phyloP scores from a whole-genome alignment of 2,797 vertebrate species.

The Argentina silus region DNA sequence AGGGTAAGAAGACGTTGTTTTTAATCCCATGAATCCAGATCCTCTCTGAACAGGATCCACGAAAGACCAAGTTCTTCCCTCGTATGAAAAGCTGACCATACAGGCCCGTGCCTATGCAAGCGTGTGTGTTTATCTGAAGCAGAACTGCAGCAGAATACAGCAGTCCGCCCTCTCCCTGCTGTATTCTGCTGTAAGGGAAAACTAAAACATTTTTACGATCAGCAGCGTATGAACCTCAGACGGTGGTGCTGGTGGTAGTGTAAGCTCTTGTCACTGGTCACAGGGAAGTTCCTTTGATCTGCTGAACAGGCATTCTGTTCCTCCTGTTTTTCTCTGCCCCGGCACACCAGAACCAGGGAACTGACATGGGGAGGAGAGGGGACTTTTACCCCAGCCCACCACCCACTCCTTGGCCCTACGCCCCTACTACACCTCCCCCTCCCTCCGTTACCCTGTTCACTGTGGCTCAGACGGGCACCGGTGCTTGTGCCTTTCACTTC shows the following conservation, averaged over 20 bases:
- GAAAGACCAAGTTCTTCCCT: background rate
- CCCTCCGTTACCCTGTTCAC: constrained; percentile 43
- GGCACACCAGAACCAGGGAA: constrained; percentile 33
- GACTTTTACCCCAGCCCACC: constrained; percentile 67
- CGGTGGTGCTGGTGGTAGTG: constrained; percentile 44
- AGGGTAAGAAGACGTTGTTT: constrained; percentile 4
- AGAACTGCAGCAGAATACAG: no score
- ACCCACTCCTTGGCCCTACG: constrained; percentile 43
- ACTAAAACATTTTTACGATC: background rate
- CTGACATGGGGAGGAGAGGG: constrained; percentile 51
- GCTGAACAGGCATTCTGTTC: constrained; percentile 66
- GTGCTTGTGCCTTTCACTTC: constrained; percentile 75
- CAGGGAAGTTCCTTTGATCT: constrained; percentile 66
- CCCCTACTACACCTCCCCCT: constrained; percentile 31
- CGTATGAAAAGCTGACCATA: background rate
- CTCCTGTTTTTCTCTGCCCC: constrained; percentile 58
- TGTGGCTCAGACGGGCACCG: constrained; percentile 44
- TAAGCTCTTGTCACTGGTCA: constrained; percentile 52
- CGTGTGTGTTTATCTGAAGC: background rate
- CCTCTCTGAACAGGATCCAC: background rate
- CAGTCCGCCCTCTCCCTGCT: background rate
- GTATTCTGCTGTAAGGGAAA: no score
- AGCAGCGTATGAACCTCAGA: background rate
- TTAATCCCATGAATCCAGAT: background rate
- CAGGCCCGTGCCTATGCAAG: background rate